phyloP scores from a whole-genome alignment of 92 coral and sea anemone species.

The Phenganax subtilis region DNA sequence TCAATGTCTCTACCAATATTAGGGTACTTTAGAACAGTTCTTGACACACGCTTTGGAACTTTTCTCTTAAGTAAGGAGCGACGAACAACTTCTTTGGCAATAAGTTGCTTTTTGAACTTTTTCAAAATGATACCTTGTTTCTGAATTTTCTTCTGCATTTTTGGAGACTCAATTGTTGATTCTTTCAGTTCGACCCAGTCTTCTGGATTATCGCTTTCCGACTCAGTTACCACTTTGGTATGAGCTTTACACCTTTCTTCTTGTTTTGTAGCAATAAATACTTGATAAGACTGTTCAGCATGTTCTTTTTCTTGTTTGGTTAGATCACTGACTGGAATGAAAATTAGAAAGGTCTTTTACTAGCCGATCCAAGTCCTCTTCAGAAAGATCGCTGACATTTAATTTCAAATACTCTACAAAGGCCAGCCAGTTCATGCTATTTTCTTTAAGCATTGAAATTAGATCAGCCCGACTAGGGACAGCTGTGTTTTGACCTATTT shows the following conservation, averaged over 20 bases:
- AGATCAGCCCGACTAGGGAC: slow-evolving; percentile 6
- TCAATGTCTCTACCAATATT: slow-evolving; percentile 33
- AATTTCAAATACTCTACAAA: slow-evolving; percentile 31
- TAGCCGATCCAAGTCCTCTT: slow-evolving; percentile 3
- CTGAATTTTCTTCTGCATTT: slow-evolving; percentile 16
- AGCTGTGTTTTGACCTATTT: background rate
- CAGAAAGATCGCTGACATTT: slow-evolving; percentile 8
- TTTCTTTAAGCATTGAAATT: slow-evolving; percentile 9
- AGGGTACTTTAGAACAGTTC: slow-evolving; percentile 24
- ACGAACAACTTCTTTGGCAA: slow-evolving; percentile 11
- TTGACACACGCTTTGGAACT: slow-evolving; percentile 27
- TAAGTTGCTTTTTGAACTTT: slow-evolving; percentile 15
- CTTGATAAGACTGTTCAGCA: slow-evolving; percentile 21
- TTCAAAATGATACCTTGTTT: slow-evolving; percentile 16
- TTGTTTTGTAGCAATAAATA: slow-evolving; percentile 4
- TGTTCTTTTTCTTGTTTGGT: background rate
- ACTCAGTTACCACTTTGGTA: background rate
- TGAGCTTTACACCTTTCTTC: background rate
- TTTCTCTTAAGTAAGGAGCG: slow-evolving; percentile 14
- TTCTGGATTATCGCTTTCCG: slow-evolving; percentile 32
- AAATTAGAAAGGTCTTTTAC: background rate
- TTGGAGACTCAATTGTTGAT: background rate
- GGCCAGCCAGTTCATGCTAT: slow-evolving; percentile 31
- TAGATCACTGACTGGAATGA: slow-evolving; percentile 22
- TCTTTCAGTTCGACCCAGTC: slow-evolving; percentile 23